Evolutionary conservation across 2,113 vertebrate species (phyloP).

Genomic region (Laticauda laticaudata): DNA sequence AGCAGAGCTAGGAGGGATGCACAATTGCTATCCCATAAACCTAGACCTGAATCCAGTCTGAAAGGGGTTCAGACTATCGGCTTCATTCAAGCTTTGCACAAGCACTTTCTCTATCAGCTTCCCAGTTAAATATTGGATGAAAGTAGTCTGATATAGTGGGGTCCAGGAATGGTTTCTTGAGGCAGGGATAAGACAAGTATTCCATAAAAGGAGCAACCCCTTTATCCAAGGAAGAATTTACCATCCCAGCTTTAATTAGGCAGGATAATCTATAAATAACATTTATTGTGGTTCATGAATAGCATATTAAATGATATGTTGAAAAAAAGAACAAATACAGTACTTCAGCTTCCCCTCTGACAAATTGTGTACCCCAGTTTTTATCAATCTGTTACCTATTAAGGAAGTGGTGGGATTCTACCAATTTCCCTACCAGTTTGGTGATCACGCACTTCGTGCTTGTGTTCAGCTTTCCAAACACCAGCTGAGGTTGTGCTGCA

Average conservation of each 20-base stretch:
- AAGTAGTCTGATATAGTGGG: background rate
- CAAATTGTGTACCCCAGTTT: background rate
- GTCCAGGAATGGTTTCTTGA: background rate
- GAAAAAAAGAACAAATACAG: background rate
- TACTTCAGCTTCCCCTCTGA: background rate
- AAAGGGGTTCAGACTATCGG: background rate
- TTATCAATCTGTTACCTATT: background rate
- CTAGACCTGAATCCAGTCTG: background rate
- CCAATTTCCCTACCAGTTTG: no score
- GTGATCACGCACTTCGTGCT: no score
- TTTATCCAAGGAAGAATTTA: background rate
- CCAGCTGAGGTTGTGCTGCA: no score
- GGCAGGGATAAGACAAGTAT: background rate
- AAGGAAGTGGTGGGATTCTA: no score
- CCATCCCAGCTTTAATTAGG: background rate
- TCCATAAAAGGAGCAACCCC: background rate
- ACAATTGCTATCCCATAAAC: background rate
- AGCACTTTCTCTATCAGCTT: background rate
- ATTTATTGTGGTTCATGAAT: background rate
- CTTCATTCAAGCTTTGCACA: background rate
- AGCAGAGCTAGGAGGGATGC: background rate
- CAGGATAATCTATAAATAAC: background rate
- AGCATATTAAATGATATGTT: background rate
- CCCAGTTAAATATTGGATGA: no score
- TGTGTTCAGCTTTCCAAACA: no score